A percentile compares a stretch with the other conserved stretches of the same genome.
Evolutionary conservation across 2,113 vertebrate genomes (phyloP).

Genomic region (Microtus richardsoni): DNA sequence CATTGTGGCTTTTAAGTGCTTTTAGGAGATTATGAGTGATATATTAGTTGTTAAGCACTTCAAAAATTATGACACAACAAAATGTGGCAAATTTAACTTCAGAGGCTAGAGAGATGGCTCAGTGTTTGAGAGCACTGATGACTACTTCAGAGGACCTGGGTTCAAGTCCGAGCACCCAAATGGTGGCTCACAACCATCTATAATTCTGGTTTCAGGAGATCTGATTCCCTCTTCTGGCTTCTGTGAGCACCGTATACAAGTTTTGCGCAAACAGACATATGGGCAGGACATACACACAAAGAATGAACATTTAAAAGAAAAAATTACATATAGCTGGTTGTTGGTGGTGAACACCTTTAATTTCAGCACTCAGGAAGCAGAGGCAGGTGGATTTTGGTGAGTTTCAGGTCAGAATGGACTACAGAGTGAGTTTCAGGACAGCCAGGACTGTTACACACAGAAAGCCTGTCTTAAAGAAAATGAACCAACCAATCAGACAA

Average conservation of each 20-base stretch:
- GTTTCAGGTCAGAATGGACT: neutral
- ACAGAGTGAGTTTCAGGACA: neutral
- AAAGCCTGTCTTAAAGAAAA: neutral
- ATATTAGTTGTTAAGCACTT: neutral
- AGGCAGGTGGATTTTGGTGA: neutral
- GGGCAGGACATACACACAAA: neutral
- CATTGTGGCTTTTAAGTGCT: neutral
- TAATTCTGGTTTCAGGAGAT: neutral
- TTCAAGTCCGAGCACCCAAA: neutral
- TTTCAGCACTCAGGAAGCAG: neutral
- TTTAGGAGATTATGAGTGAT: constrained; percentile 39
- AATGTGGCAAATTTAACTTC: neutral
- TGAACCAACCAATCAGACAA: neutral
- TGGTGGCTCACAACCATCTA: neutral
- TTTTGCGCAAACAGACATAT: neutral
- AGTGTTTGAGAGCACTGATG: neutral
- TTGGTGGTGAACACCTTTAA: neutral
- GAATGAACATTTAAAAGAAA: neutral
- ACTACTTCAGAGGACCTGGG: neutral
- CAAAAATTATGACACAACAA: neutral
- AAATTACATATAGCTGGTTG: neutral
- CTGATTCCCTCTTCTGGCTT: neutral
- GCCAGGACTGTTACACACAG: neutral
- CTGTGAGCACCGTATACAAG: neutral
- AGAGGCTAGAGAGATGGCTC: neutral